phyloP scores from a whole-genome alignment of 2,888 invertebrate genomes.

The Disparrhopalites patrizii region DNA sequence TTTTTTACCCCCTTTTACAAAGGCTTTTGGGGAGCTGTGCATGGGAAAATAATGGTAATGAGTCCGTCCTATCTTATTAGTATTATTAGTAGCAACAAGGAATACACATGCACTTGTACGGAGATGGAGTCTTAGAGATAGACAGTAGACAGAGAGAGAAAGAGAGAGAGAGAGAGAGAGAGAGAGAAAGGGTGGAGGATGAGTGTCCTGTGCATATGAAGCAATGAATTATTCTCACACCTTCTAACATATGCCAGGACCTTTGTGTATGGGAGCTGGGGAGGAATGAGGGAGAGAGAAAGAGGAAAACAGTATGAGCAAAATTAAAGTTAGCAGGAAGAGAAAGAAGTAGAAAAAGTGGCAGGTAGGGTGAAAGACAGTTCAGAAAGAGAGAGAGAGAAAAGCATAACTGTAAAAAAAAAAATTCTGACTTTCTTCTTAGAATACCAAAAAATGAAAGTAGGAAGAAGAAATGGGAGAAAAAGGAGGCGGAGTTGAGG shows the following conservation, averaged over 20 bases:
- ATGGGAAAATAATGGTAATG: not conserved
- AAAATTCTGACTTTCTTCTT: slow-evolving; percentile 20
- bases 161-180: slow-evolving; percentile 16
- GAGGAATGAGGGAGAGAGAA: not conserved
- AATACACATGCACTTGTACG: not conserved
- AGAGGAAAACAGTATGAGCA: slow-evolving; percentile 8
- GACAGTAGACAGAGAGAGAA: not conserved
- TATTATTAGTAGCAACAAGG: not conserved
- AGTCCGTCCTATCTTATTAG: not conserved
- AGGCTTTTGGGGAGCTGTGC: too few relatives aligned
- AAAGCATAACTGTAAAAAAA: slow-evolving; percentile 16
- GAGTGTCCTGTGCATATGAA: too few relatives aligned
- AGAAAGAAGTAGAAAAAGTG: not conserved
- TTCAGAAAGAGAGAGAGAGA: too few relatives aligned
- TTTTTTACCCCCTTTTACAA: too few relatives aligned
- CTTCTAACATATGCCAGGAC: too few relatives aligned
- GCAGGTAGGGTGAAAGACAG: too few relatives aligned
- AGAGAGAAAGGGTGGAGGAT: not conserved
- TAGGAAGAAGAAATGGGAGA: not conserved
- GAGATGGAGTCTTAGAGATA: not conserved
- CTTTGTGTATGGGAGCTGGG: not conserved
- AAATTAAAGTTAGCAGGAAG: not conserved
- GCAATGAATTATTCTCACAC: too few relatives aligned
- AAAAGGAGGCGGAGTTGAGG: too few relatives aligned
- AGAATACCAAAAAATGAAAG: slow-evolving; percentile 14